Percentiles rank a stretch among this genome's conserved stretches.
These are phyloP conservation scores for Solea solea DNA, from an alignment of 2,113 vertebrate species.

Conservation along the genomic window DNA sequence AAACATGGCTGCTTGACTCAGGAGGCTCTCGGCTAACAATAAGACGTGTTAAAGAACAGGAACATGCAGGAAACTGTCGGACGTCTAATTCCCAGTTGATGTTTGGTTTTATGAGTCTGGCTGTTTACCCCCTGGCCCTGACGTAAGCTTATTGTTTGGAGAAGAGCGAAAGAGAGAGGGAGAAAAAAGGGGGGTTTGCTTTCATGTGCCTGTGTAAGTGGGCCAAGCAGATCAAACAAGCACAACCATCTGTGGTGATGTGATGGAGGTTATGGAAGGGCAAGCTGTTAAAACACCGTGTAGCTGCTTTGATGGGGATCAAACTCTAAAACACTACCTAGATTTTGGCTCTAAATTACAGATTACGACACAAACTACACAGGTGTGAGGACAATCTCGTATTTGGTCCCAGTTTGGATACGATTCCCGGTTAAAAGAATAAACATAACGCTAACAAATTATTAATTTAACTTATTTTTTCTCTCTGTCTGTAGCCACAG, in stretches of 20 bases:
- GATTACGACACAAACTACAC: background rate
- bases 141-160: constrained; percentile 55
- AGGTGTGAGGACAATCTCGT: too few species aligned
- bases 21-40: constrained; percentile 26
- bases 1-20: constrained; percentile 13
- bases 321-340: constrained; percentile 38
- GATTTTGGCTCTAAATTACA: constrained; percentile 12
- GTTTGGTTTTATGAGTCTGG: constrained; percentile 44
- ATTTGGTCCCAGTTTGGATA: too few species aligned
- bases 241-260: constrained; percentile 24
- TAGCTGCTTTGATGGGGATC: constrained; percentile 27
- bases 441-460: too few species aligned
- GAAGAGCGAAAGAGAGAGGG: constrained; percentile 15
- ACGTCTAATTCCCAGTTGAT: constrained; percentile 43
- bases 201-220: constrained; percentile 51
- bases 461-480: too few species aligned
- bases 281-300: constrained; percentile 24
- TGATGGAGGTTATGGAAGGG: constrained; percentile 33
- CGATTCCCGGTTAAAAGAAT: too few species aligned
- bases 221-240: constrained; percentile 42
- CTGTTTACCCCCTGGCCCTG: constrained; percentile 55
- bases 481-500: too few species aligned
- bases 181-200: constrained; percentile 7
- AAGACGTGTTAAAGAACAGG: constrained; percentile 17
- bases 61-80: constrained; percentile 15